phyloP scores from a whole-genome alignment of 2,113 vertebrate genomes.

The Paramormyrops kingsleyae region DNA sequence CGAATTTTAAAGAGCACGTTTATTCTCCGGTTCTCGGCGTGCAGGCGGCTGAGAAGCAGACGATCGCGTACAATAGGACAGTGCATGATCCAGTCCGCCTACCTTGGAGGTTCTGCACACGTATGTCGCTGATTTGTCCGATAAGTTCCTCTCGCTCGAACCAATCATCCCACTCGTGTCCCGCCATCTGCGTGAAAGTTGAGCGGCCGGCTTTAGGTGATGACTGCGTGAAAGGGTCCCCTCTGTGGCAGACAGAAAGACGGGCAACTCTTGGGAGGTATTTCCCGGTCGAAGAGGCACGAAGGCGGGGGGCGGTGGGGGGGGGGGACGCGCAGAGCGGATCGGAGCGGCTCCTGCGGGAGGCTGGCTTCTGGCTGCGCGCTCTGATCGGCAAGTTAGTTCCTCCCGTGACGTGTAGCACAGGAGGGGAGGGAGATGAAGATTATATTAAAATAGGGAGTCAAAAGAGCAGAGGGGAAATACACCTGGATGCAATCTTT shows the following conservation, averaged over 20 bases:
- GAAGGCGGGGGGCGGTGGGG: neutral
- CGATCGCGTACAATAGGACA: neutral
- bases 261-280: constrained; percentile 1
- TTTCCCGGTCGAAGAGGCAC: constrained; percentile 9
- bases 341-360: constrained; percentile 15
- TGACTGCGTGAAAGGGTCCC: constrained; percentile 4
- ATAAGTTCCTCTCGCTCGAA: constrained; percentile 90
- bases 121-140: constrained; percentile 90
- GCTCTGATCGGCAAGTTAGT: constrained; percentile 34
- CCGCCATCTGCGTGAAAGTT: constrained; percentile 65
- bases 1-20: neutral
- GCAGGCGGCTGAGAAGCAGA: neutral
- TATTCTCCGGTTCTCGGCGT: neutral
- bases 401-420: constrained; percentile 24
- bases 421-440: constrained; percentile 4
- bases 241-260: constrained; percentile 10
- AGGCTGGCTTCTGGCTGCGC: constrained; percentile 23
- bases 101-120: constrained; percentile 94
- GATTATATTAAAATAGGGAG: constrained; percentile 6
- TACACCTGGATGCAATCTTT: constrained; percentile 57
- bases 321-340: neutral
- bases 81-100: constrained; percentile 29
- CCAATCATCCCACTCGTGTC: constrained; percentile 81
- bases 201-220: constrained; percentile 7
- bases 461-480: constrained; percentile 28